A percentile compares a stretch with the other conserved stretches of the same genome.
Conservation (phyloP, 2,797 vertebrate genomes). For the Neostethus bicornis region DNA sequence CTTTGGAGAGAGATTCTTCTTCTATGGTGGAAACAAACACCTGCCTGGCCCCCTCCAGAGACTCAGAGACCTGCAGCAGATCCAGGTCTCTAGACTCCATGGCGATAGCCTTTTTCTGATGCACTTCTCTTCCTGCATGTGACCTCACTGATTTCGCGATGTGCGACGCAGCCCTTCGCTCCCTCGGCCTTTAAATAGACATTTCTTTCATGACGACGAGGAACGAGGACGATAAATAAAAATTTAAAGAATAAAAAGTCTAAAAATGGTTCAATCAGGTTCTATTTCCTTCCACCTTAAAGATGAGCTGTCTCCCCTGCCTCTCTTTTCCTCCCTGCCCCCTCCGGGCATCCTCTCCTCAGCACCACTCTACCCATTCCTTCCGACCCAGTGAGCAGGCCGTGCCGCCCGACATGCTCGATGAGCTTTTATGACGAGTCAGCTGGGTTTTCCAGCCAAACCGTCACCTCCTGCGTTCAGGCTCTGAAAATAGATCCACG, state of each 20-base stretch:
- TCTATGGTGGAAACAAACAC: conserved; percentile 57
- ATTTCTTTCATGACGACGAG: conserved; percentile 67
- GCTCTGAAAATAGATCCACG: too few relatives aligned
- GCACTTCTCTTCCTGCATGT: too few relatives aligned
- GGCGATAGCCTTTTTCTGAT: conserved; percentile 39
- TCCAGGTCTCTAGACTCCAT: conserved; percentile 58
- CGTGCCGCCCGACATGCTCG: conserved; percentile 23
- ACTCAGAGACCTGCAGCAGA: conserved; percentile 55
- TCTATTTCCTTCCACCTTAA: conserved; percentile 7
- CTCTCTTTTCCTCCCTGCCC: conserved; percentile 31
- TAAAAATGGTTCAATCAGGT: conserved; percentile 56
- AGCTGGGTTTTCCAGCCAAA: too few relatives aligned
- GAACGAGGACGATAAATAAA: conserved; percentile 45
- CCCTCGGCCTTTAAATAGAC: conserved; percentile 69
- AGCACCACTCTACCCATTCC: conserved; percentile 67
- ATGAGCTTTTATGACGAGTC: conserved; percentile 1
- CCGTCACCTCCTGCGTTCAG: too few relatives aligned
- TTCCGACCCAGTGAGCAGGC: conserved; percentile 71
- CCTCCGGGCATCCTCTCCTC: conserved; percentile 45
- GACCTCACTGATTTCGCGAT: conserved; percentile 50
- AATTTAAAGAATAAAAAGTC: conserved; percentile 32
- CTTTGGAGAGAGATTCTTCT: conserved; percentile 30
- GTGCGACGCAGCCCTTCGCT: conserved; percentile 30
- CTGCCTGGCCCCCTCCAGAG: conserved; percentile 43
- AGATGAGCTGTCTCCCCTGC: conserved; percentile 6